Evolutionary conservation across 2,888 invertebrate species (phyloP), one percentile per base, ranked within the genome.

Genomic region (Lasioglossum lativentre): DNA sequence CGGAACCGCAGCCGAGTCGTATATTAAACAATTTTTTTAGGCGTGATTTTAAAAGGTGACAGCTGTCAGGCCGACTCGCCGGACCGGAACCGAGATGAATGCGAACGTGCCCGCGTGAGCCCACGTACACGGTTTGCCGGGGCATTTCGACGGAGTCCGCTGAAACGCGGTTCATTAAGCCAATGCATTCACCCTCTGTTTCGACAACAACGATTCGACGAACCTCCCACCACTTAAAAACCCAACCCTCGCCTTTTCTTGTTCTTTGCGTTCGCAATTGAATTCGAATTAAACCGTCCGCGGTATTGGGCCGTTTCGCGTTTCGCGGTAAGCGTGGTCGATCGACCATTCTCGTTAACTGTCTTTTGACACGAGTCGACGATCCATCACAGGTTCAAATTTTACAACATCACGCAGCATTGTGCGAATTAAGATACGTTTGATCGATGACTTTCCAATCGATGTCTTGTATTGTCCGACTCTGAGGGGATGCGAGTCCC

Each of bases 11-110:
- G 78, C 83, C 76, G 86, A 84, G 59, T 86, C 88, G 82, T 89
- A 90, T 88, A 87, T 91, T 90, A 90, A 82, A 82, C 87, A 85
- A 91, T 91, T 93, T 93, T 92, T 94, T 93, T 89, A 78, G 78
- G 90, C 90, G 88, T 93, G 93, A 92, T 94, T 94, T 93, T 93
- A 92, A 92, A 93, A 92, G 92, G 88, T 93, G 95, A 94, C 94
- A 94, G 94, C 94, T 95, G 95, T 94, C 94, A 88, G 80, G 86
- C n/a, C 81, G 78, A 89, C 71, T 93, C 93, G 94, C 93, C 94
- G 92, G 92, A 93, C 92, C 93, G 94, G 90, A 93, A 94, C 94
- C 23, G 68, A 76, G 19, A 34, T 40, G 42, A 63, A 63, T 34
- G 68, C 27, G 68, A 47, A 34, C 68, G 63, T 23, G 70, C 70